These are phyloP conservation scores for Aphidius ervi DNA, from an alignment of 1,140 invertebrate genomes.

Conservation along the genomic window DNA sequence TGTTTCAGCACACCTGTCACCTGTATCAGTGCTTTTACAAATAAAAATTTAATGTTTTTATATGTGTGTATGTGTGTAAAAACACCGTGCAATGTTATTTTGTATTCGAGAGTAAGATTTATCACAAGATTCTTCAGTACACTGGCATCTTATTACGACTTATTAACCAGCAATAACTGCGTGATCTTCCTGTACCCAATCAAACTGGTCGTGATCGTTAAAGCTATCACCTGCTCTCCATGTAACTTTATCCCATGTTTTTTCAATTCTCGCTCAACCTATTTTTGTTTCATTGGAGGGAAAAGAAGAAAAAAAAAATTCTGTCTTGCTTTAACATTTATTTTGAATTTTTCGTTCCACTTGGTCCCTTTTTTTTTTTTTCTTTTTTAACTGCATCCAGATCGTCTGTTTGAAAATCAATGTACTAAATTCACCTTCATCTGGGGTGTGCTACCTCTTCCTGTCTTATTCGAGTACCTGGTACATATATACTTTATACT, in stretches of 20 bases:
- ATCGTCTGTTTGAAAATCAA: too few relatives aligned
- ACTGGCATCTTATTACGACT: slow-evolving; percentile 35
- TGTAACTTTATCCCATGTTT: slow-evolving; percentile 15
- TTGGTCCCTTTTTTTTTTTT: too few relatives aligned
- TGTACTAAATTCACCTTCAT: too few relatives aligned
- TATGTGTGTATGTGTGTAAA: too few relatives aligned
- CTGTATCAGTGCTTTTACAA: background rate
- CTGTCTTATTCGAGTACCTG: slow-evolving; percentile 7
- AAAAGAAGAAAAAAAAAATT: too few relatives aligned
- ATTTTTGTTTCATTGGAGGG: background rate
- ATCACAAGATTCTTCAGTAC: slow-evolving; percentile 26
- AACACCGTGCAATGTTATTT: slow-evolving; percentile 12
- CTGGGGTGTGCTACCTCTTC: too few relatives aligned
- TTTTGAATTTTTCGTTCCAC: too few relatives aligned
- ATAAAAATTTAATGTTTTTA: slow-evolving; percentile 8
- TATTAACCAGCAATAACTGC: slow-evolving; percentile 41
- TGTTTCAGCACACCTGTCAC: too few relatives aligned
- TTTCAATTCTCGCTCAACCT: background rate
- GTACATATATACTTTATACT: too few relatives aligned
- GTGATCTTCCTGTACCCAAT: slow-evolving; percentile 20
- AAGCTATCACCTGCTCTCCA: slow-evolving; percentile 32
- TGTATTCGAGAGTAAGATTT: slow-evolving; percentile 34
- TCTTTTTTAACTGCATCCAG: too few relatives aligned
- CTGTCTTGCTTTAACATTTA: too few relatives aligned
- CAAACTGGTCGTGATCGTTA: slow-evolving; percentile 34